Percentiles rank a stretch among this genome's conserved stretches.
Evolutionary conservation across 2,797 vertebrate genomes (phyloP).

Genomic region (Ateles fusciceps): DNA sequence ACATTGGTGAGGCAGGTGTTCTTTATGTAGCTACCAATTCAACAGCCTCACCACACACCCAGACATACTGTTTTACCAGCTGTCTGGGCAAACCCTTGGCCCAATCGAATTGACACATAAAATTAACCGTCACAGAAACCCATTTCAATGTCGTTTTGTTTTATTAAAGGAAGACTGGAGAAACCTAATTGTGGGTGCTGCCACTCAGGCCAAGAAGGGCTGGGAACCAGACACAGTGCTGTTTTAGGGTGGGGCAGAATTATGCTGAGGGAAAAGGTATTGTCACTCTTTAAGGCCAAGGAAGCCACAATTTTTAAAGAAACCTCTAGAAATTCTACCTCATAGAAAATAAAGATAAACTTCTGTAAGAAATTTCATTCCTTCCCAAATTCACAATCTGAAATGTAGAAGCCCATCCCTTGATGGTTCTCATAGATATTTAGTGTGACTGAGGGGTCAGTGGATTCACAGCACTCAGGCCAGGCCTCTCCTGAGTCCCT

Average conservation of each 20-base stretch:
- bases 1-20: neutral
- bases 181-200: neutral
- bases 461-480: neutral
- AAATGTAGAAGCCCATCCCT: neutral
- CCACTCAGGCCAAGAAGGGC: fast-evolving
- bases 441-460: neutral
- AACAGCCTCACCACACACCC: neutral
- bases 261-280: neutral
- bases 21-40: neutral
- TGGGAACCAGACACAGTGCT: neutral
- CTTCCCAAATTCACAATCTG: neutral
- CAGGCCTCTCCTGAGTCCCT: neutral
- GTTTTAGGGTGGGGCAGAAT: neutral
- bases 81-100: neutral
- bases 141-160: neutral
- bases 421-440: neutral
- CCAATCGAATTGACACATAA: neutral
- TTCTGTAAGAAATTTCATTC: neutral
- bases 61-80: neutral
- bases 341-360: neutral
- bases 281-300: neutral
- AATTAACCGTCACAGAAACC: neutral
- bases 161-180: neutral
- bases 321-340: neutral
- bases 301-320: neutral